Evolutionary conservation across 2,888 invertebrate genomes (phyloP), one percentile per base, ranked within the genome.

Genomic region (Linnaemya vulpina): DNA sequence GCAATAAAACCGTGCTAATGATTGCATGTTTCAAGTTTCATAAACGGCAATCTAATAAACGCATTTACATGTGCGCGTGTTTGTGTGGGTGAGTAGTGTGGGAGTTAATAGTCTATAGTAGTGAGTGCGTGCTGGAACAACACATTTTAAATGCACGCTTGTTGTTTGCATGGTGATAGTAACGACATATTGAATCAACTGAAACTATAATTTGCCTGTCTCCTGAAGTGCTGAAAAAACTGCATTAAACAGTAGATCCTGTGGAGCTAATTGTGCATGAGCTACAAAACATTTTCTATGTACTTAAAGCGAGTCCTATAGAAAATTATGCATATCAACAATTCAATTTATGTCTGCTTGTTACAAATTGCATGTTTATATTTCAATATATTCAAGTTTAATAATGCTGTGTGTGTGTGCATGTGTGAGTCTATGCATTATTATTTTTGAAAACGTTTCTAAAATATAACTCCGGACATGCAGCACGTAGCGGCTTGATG

Each of bases 291-390:
- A 55, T 17, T 49, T n/a, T 65, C 13, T 4, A 43, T 58, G 35
- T 1, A 67, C 8, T 58, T 38, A 22, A n/a, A 46, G 51, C 46
- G 68, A 77, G n/a, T 43, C 5, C 55, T 65, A 20, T 75, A 15
- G 25, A 4, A 49, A 62, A 46, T n/a, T 17, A 30, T 17, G 35
- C 20, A 51, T 38, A 51, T 22, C n/a, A 63, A 40, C 40, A 53
- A 49, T 58, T 65, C 35, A 76, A 76, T 75, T 60, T 55, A 63
- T 71, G 60, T 51, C 9, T 60, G 60, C 79, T 71, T 77, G 76
- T 76, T 70, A 70, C 75, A 63, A 74, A 63, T 81, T 85, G 81
- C 84, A 74, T 85, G 84, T 81, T 76, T 55, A 62, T 63, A 63
- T 70, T 75, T 75, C 62, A 63, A 63, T 62, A 70, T 22, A 43